Evolutionary conservation across 1,140 invertebrate genomes (phyloP).

Genomic region (Zaprionus nigranus): DNA sequence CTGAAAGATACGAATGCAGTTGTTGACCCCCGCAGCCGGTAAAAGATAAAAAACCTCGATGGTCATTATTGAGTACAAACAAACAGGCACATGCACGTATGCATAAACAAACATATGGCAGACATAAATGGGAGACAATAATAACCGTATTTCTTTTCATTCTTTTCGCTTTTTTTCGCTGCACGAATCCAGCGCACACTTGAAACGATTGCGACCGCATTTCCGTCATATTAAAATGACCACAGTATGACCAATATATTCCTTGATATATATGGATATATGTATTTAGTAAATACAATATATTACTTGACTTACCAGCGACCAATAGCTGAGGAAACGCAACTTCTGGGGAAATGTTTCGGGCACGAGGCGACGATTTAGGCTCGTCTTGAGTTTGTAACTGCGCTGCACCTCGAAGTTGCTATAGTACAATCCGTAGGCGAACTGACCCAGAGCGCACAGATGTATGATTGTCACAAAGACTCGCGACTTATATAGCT

Average conservation of each 20-base stretch:
- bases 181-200: constrained; percentile 51
- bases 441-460: constrained; percentile 79
- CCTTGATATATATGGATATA: constrained; percentile 8
- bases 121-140: constrained; percentile 64
- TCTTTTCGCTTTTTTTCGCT: constrained; percentile 29
- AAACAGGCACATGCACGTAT: constrained; percentile 32
- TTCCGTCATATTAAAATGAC: constrained; percentile 61
- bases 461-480: constrained; percentile 83
- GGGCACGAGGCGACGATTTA: constrained; percentile 65
- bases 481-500: constrained; percentile 82
- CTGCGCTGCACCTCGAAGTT: constrained; percentile 78
- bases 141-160: constrained; percentile 47
- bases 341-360: constrained; percentile 84
- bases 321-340: constrained; percentile 86
- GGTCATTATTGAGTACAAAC: constrained; percentile 38
- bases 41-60: constrained; percentile 42
- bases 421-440: constrained; percentile 76
- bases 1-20: constrained; percentile 50
- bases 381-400: constrained; percentile 71
- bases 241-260: constrained; percentile 27
- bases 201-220: constrained; percentile 56
- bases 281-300: constrained; percentile 1
- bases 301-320: constrained; percentile 85
- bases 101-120: constrained; percentile 65
- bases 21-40: constrained; percentile 57